These are phyloP conservation scores for Corythornis madagascariensis DNA, from an alignment of 2,113 vertebrate genomes.

Conservation along the genomic window DNA sequence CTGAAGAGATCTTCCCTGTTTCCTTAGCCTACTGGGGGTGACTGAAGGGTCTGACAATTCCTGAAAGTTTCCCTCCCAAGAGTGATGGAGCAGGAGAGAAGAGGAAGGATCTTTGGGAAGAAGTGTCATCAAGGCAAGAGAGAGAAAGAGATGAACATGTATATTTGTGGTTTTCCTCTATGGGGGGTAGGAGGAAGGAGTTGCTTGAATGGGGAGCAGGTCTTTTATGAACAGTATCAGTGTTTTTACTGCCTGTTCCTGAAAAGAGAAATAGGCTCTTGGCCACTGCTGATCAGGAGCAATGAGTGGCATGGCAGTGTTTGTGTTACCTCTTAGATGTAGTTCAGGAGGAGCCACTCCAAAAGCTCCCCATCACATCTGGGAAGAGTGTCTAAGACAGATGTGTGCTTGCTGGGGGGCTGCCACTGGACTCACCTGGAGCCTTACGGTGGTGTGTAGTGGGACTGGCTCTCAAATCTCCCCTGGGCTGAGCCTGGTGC, in stretches of 20 bases:
- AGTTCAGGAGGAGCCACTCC: neutral
- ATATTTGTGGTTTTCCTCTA: fast-evolving
- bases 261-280: neutral
- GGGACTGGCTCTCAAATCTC: neutral
- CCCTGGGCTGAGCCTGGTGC: neutral
- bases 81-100: neutral
- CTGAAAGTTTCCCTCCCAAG: neutral
- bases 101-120: neutral
- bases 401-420: neutral
- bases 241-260: neutral
- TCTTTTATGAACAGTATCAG: neutral
- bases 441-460: neutral
- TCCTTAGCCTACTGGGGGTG: neutral
- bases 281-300: neutral
- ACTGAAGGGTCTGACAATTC: neutral
- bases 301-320: neutral
- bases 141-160: neutral
- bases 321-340: neutral
- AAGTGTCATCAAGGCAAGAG: neutral
- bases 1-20: neutral
- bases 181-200: neutral
- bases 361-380: neutral
- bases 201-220: neutral
- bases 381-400: neutral
- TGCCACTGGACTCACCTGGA: neutral